Percentiles rank a stretch among this genome's conserved stretches.
phyloP scores from a whole-genome alignment of 64 coral and sea anemone species.

The Porites australiensis region DNA sequence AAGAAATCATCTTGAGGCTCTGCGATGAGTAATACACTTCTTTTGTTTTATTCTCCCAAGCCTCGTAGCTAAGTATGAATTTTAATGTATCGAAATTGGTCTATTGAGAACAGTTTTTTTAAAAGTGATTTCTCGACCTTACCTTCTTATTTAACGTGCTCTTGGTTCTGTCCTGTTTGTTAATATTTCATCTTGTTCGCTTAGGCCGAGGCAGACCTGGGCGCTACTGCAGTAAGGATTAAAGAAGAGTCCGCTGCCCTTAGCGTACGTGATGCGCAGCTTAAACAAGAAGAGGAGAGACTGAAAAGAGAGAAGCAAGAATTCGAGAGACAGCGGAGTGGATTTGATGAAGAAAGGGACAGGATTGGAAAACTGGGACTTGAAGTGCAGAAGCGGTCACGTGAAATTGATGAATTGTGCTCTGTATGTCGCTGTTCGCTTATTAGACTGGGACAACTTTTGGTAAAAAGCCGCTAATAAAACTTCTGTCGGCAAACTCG shows the following conservation, averaged over 20 bases:
- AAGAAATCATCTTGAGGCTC: no score
- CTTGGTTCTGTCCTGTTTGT: neutral
- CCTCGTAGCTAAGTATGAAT: no score
- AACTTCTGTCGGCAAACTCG: no score
- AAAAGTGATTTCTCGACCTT: no score
- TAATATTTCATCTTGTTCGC: neutral
- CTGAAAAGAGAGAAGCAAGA: slow-evolving; percentile 78
- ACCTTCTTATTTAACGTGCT: neutral
- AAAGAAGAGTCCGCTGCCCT: slow-evolving; percentile 84
- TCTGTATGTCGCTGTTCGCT: slow-evolving; percentile 48
- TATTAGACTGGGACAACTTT: no score
- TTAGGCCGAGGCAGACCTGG: slow-evolving; percentile 89
- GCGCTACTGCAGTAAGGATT: slow-evolving; percentile 72
- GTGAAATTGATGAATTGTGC: slow-evolving; percentile 90
- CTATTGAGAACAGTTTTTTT: no score
- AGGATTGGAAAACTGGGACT: slow-evolving; percentile 90
- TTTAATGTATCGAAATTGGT: no score
- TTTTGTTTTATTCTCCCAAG: no score
- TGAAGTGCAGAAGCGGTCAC: slow-evolving; percentile 86
- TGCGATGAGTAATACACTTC: no score
- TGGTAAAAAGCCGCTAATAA: no score
- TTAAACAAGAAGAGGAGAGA: slow-evolving; percentile 90
- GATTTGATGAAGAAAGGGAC: slow-evolving; percentile 87
- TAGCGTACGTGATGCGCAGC: slow-evolving; percentile 63
- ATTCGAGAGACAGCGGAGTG: slow-evolving; percentile 47